Evolutionary conservation across 2,113 vertebrate genomes (phyloP), one percentile per base, ranked within the genome.

Genomic region (Platanista minor): DNA sequence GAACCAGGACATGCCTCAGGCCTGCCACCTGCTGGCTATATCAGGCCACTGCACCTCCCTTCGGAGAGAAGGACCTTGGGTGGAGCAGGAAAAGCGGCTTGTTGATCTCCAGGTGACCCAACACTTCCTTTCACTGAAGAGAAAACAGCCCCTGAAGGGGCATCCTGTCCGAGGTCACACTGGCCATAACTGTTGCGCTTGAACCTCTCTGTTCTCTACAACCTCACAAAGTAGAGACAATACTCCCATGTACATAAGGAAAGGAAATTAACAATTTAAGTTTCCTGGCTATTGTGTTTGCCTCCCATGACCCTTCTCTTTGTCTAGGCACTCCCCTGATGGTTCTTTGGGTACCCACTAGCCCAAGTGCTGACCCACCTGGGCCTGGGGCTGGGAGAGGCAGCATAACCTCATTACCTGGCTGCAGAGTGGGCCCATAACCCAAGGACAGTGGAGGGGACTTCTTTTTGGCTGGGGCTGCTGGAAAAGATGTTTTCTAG

Each of bases 21-120:
- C 5, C 94, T 95, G 84, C 75, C 97, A 92, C 69, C 95, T 97
- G 80, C 96, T 91, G 94, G 87, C 29, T 43, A 29, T 10, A 2
- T 59, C 2, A 0, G 14, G 72, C 33, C 33, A 49, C 74, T 88
- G 95, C 95, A 4, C 49, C 8, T 69, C n/a, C 62, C 39, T 71
- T 36, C 9, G 2, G 21, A 41, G 61, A 80, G 67, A 25, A 41
- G 46, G n/a, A 36, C 27, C 1, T 15, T 13, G 5, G 59, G 57
- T 43, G 33, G 25, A 82, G 17, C 20, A 27, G 67, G 25, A 11
- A 71, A 67, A 13, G 15, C 2, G 1, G 25, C 31, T 62, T 5
- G 36, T 36, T 8, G 80, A 33, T 41, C 0, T 9, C 13, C 27
- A 39, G 14, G 83, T 54, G 39, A 39, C 52, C 21, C 39, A 41